Evolutionary conservation across 2,797 vertebrate species (phyloP), one percentile per base, ranked within the genome.

Genomic region (Chloroceryle inda): DNA sequence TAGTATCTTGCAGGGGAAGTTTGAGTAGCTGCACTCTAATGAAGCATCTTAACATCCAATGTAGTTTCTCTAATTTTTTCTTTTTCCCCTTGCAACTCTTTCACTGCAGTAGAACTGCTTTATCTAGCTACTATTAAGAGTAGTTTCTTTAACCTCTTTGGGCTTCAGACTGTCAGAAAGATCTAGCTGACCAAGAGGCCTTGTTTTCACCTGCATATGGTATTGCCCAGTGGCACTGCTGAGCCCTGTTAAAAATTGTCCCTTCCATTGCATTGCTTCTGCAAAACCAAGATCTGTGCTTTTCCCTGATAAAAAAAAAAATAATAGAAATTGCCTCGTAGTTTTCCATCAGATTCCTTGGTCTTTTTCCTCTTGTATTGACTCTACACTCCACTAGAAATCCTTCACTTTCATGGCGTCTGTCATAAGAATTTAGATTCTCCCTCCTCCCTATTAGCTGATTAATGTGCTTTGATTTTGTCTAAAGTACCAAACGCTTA

Each of bases 391-490:
- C 88, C 49, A 50, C 55, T 11, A 84, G 83, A 94, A 94, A 58
- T 81, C 22, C 72, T 87, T 61, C 27, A 37, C 27, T 74, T 94
- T 50, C 0, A 0, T 75, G 45, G n/a, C 64, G 94, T 91, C 83
- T 86, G 55, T 73, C 63, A 45, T 14, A 76, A 86, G 83, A 76
- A 81, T 69, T 96, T 81, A 82, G 67, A 56, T 68, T 1, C 4
- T 31, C 2, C 8, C 29, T 18, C n/a, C 40, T 3, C 17, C 4
- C 61, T 13, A 79, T 92, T 90, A 95, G 85, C 88, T 95, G 89
- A 92, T 97, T 95, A 95, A 96, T 73, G 53, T 82, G 76, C 92
- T 74, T 94, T 92, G 64, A 75, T 76, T 93, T 92, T 85, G 56
- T 89, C 84, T 75, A 52, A 89, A 78, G 74, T 59, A 89, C 37